These are phyloP conservation scores for Agelas oroides DNA, from an alignment of 37 sponge, comb jelly and placozoan species.

Conservation along the genomic window DNA sequence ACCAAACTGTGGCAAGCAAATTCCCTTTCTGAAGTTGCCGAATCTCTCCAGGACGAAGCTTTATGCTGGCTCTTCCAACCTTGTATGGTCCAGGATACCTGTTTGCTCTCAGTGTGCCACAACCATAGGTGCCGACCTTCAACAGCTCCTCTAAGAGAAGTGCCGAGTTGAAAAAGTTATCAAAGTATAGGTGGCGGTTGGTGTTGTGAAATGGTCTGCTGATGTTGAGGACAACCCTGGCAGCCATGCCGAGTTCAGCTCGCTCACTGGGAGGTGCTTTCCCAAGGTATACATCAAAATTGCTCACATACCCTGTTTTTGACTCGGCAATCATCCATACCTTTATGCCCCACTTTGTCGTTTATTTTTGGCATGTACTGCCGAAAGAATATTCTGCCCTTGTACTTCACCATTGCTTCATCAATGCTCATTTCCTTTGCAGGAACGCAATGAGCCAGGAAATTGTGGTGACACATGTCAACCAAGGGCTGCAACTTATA, in stretches of 20 bases:
- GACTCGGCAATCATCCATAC: neutral
- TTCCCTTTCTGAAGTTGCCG: neutral
- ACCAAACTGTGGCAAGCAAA: neutral
- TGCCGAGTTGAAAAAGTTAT: neutral
- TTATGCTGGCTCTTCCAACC: neutral
- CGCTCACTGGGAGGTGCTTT: neutral
- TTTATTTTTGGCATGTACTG: neutral
- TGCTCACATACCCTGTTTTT: neutral
- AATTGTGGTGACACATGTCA: too few species aligned
- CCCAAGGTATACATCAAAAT: conserved; percentile 28
- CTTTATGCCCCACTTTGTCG: neutral
- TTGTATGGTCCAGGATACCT: neutral
- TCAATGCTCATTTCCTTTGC: neutral
- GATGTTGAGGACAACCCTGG: neutral
- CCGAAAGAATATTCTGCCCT: neutral
- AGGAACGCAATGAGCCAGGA: too few species aligned
- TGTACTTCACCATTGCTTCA: neutral
- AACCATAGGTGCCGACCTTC: neutral
- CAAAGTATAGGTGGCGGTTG: neutral
- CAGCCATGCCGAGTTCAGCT: neutral
- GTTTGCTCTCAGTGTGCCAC: neutral
- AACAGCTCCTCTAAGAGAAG: neutral
- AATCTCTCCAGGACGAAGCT: neutral
- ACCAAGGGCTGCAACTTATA: too few species aligned
- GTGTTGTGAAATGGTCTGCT: neutral